A percentile compares a stretch with the other conserved stretches of the same genome.
Conservation (phyloP, 2,888 invertebrate species). For the Rhamnusium bicolor region DNA sequence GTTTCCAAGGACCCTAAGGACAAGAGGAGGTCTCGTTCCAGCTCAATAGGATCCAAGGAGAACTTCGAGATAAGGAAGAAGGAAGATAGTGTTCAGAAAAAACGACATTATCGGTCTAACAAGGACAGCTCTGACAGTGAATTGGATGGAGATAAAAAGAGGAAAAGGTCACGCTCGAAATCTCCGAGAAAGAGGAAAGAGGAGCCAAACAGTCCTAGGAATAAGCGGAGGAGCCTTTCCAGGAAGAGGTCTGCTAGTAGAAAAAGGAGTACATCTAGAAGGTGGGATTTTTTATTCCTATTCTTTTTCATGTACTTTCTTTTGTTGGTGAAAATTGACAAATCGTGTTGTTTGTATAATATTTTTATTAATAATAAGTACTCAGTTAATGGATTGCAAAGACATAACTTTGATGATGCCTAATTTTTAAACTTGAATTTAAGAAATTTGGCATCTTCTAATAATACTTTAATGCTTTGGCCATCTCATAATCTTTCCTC, state of each 20-base stretch:
- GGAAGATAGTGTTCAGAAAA: constrained; percentile 88
- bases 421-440: too few relatives aligned
- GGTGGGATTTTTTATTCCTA: constrained; percentile 56
- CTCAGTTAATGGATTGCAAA: too few relatives aligned
- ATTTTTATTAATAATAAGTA: too few relatives aligned
- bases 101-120: constrained; percentile 90
- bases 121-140: constrained; percentile 76
- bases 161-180: constrained; percentile 64
- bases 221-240: constrained; percentile 68
- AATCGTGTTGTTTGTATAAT: neutral
- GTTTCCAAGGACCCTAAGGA: constrained; percentile 58
- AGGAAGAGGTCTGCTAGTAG: constrained; percentile 65
- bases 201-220: constrained; percentile 72
- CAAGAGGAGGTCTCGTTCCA: constrained; percentile 56
- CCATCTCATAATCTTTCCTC: too few relatives aligned
- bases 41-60: constrained; percentile 65
- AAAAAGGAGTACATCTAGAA: constrained; percentile 67
- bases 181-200: constrained; percentile 62
- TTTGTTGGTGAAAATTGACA: neutral
- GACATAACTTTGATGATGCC: too few relatives aligned
- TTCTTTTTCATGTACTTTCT: neutral
- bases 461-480: too few relatives aligned
- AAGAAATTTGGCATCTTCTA: too few relatives aligned
- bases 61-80: constrained; percentile 84
- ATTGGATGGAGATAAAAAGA: constrained; percentile 65